A percentile compares a stretch with the other conserved stretches of the same genome.
These are phyloP conservation scores for Neomonachus schauinslandi DNA, from an alignment of 2,113 vertebrate species.

Conservation along the genomic window DNA sequence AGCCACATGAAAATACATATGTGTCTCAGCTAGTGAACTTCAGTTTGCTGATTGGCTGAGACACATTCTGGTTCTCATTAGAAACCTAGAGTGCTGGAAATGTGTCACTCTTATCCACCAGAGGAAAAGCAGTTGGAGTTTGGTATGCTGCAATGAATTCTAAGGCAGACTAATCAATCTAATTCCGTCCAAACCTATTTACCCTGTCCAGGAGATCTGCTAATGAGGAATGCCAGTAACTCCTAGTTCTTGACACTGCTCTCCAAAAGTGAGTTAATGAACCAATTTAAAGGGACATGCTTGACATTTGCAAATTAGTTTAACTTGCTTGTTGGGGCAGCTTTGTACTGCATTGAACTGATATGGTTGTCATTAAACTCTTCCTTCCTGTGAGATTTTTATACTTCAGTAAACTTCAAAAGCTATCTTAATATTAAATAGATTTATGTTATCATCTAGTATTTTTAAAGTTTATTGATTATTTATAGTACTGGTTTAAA, in stretches of 20 bases:
- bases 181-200: conserved; percentile 77
- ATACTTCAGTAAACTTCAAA: conserved; percentile 54
- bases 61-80: background rate
- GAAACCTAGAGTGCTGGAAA: conserved; percentile 51
- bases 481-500: conserved; percentile 6
- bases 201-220: conserved; percentile 69
- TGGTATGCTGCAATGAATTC: conserved; percentile 60
- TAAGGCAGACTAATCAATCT: conserved; percentile 75
- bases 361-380: conserved; percentile 54
- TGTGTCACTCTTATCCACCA: conserved; percentile 16
- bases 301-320: conserved; percentile 80
- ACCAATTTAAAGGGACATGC: conserved; percentile 77
- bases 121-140: conserved; percentile 49
- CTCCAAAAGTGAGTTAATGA: conserved; percentile 78
- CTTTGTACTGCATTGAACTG: conserved; percentile 42
- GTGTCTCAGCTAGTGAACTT: background rate
- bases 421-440: conserved; percentile 58
- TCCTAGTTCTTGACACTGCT: conserved; percentile 72
- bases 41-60: background rate
- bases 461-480: background rate
- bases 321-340: conserved; percentile 64
- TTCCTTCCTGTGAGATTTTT: conserved; percentile 26
- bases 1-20: background rate
- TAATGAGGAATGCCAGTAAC: conserved; percentile 77
- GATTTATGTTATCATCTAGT: background rate